Percentiles rank a stretch among this genome's conserved stretches.
These are phyloP conservation scores for Halcyon badia DNA, from an alignment of 2,797 vertebrate genomes.

Conservation along the genomic window DNA sequence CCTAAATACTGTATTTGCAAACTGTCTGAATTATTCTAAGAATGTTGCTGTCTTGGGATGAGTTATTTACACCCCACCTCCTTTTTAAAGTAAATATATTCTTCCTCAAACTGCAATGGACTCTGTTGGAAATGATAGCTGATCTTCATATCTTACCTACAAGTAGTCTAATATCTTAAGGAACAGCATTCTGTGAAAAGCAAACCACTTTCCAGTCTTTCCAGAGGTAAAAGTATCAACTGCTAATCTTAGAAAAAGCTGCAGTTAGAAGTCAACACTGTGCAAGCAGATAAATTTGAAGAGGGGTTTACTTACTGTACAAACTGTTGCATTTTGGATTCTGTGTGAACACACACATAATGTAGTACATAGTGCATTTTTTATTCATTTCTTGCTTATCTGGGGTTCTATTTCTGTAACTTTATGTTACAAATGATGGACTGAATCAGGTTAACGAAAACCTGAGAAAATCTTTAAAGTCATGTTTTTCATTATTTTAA, in stretches of 20 bases:
- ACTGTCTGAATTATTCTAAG: neutral
- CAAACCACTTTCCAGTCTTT: neutral
- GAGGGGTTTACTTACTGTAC: neutral
- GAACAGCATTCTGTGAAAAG: neutral
- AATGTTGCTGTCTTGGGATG: neutral
- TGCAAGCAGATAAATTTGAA: neutral
- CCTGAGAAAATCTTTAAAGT: neutral
- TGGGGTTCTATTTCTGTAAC: neutral
- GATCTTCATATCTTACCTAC: neutral
- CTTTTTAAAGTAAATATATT: neutral
- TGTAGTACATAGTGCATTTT: neutral
- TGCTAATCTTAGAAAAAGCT: neutral
- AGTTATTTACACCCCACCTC: neutral
- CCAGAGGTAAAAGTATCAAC: neutral
- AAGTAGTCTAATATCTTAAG: neutral
- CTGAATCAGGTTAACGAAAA: neutral
- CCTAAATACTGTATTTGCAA: neutral
- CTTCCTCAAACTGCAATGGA: neutral
- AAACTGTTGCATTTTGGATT: neutral
- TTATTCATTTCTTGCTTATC: neutral
- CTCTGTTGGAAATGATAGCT: neutral
- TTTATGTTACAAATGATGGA: neutral
- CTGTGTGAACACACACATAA: neutral
- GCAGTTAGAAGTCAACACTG: neutral
- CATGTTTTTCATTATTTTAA: neutral